These are phyloP conservation scores for Quiscalus mexicanus DNA, from an alignment of 2,113 vertebrate species.

Conservation along the genomic window DNA sequence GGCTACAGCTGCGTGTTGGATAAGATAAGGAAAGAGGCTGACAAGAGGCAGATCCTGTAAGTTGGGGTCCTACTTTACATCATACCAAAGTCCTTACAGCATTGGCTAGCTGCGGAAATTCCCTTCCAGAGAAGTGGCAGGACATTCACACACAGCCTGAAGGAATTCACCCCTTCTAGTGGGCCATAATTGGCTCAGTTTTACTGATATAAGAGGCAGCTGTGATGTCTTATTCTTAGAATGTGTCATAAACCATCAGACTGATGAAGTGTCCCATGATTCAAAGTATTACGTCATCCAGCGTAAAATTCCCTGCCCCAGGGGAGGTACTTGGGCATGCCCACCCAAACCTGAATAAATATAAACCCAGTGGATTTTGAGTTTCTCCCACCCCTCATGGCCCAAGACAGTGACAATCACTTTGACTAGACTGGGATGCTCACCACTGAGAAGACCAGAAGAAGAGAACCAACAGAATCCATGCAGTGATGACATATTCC, in stretches of 20 bases:
- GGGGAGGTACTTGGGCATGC: not conserved
- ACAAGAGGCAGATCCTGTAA: not conserved
- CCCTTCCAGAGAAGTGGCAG: not conserved
- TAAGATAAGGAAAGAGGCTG: not conserved
- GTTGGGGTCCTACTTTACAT: rapidly evolving
- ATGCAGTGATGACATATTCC: not conserved
- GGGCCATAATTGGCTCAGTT: not conserved
- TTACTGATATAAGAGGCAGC: not conserved
- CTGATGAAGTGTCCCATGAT: not conserved
- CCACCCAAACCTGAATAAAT: not conserved
- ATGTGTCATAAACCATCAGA: not conserved
- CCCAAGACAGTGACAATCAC: not conserved
- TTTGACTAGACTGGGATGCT: not conserved
- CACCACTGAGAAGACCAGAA: not conserved
- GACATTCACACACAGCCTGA: not conserved
- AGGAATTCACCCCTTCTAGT: not conserved
- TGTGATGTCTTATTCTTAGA: not conserved
- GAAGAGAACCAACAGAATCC: not conserved
- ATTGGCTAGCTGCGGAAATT: not conserved
- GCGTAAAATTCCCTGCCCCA: not conserved
- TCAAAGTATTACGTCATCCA: not conserved
- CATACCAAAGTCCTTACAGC: not conserved
- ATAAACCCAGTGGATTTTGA: not conserved
- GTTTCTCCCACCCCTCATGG: not conserved
- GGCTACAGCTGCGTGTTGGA: not conserved